These are phyloP conservation scores for Ferrisia virgata DNA, from an alignment of 2,888 invertebrate genomes.

Conservation along the genomic window DNA sequence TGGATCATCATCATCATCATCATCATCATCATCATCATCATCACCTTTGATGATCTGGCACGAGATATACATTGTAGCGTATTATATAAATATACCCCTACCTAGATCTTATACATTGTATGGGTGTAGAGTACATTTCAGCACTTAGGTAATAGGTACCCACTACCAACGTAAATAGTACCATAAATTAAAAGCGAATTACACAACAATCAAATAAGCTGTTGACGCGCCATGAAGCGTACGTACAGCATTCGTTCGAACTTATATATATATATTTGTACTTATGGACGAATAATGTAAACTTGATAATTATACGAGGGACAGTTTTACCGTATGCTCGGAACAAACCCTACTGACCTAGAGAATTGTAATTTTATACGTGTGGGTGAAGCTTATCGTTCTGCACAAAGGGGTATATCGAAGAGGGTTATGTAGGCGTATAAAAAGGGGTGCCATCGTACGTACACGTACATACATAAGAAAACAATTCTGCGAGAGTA, in stretches of 20 bases:
- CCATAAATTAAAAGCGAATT: too few species aligned
- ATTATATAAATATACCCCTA: too few species aligned
- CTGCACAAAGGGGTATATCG: not conserved
- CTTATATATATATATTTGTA: not conserved
- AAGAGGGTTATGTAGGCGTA: not conserved
- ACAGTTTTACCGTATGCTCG: not conserved
- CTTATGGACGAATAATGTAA: not conserved
- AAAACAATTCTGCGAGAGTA: not conserved
- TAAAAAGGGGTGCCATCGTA: not conserved
- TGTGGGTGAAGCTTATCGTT: not conserved
- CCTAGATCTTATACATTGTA: too few species aligned
- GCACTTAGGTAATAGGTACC: too few species aligned
- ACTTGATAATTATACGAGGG: not conserved
- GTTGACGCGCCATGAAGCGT: not conserved
- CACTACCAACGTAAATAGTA: too few species aligned
- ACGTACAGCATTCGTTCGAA: not conserved
- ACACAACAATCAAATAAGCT: too few species aligned
- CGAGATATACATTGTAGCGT: not conserved
- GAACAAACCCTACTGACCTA: not conserved
- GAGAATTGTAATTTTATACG: slow-evolving; percentile 20
- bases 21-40: too few species aligned
- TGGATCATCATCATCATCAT: not conserved
- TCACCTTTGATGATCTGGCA: not conserved
- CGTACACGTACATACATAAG: too few species aligned
- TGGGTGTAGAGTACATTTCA: too few species aligned